phyloP scores from a whole-genome alignment of 2,797 vertebrate species.

The Myotis findleyi region DNA sequence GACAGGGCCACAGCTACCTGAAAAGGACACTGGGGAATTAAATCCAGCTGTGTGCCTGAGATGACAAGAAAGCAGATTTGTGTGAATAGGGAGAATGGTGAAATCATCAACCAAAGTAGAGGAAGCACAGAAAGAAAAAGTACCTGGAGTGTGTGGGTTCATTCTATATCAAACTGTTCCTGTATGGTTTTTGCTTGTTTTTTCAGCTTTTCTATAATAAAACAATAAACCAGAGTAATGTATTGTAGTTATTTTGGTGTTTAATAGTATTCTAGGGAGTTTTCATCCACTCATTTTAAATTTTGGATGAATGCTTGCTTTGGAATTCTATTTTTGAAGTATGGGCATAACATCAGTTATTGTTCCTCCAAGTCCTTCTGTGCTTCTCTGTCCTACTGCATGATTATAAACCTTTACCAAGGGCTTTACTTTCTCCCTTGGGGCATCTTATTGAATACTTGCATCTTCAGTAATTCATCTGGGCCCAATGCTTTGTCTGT shows the following conservation, averaged over 20 bases:
- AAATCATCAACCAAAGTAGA: not conserved
- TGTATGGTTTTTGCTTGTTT: slow-evolving; percentile 23
- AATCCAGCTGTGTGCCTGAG: not conserved
- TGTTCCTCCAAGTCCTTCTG: slow-evolving; percentile 57
- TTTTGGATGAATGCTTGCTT: slow-evolving; percentile 63
- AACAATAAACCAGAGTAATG: slow-evolving; percentile 48
- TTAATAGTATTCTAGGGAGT: slow-evolving; percentile 66
- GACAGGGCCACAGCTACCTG: not conserved
- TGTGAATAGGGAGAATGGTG: not conserved
- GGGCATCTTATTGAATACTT: slow-evolving; percentile 76
- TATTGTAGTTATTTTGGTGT: slow-evolving; percentile 52
- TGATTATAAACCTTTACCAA: slow-evolving; percentile 71
- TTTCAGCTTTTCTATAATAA: slow-evolving; percentile 59
- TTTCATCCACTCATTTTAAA: slow-evolving; percentile 63
- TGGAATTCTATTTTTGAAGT: slow-evolving; percentile 69
- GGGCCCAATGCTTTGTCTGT: slow-evolving; percentile 77
- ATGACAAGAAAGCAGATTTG: not conserved
- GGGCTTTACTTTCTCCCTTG: slow-evolving; percentile 60
- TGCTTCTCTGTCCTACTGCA: slow-evolving; percentile 58
- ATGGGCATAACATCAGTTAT: not conserved
- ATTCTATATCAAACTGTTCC: not conserved
- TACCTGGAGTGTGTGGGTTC: not conserved
- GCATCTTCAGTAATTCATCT: slow-evolving; percentile 76
- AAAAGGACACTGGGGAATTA: not conserved
- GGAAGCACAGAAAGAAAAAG: not conserved